These are phyloP conservation scores for Stictonetta naevosa DNA, from an alignment of 2,113 vertebrate species.

Conservation along the genomic window DNA sequence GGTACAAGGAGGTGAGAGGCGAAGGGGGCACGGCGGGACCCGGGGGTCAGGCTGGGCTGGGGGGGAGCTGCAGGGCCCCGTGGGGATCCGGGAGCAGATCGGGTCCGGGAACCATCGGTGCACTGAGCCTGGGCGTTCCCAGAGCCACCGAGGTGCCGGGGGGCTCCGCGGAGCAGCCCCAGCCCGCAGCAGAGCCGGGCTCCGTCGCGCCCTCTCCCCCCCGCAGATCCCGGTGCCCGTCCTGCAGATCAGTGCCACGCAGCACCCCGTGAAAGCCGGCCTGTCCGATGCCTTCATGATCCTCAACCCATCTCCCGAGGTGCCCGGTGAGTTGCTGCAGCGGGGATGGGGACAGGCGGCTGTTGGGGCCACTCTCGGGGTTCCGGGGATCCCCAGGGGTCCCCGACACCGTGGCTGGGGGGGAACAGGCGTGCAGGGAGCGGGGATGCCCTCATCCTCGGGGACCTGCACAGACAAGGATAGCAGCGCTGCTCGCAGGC, in stretches of 20 bases:
- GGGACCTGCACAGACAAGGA: rapidly evolving
- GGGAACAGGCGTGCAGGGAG: neutral
- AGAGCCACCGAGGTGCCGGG: neutral
- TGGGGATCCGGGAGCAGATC: neutral
- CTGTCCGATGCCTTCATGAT: constrained; percentile 95
- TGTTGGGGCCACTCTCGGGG: neutral
- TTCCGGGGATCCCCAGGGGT: too few species aligned
- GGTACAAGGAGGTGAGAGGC: constrained; percentile 88
- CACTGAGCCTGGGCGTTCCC: rapidly evolving
- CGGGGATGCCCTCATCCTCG: rapidly evolving
- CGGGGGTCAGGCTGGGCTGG: too few species aligned
- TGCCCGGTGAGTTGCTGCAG: constrained; percentile 78
- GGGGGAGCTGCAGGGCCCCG: too few species aligned
- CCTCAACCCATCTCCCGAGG: constrained; percentile 72
- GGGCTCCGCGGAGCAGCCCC: neutral
- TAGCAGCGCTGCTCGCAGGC: neutral
- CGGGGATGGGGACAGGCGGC: rapidly evolving
- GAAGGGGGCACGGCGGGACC: neutral
- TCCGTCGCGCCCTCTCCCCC: neutral
- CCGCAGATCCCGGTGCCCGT: constrained; percentile 88
- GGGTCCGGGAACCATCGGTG: rapidly evolving
- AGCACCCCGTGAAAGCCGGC: constrained; percentile 94
- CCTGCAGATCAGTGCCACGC: constrained; percentile 85
- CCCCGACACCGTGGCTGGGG: neutral
- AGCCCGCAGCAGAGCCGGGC: neutral